Base-by-base conservation (phyloP, 2,888 invertebrate genomes). In the Metellina segmentata region DNA sequence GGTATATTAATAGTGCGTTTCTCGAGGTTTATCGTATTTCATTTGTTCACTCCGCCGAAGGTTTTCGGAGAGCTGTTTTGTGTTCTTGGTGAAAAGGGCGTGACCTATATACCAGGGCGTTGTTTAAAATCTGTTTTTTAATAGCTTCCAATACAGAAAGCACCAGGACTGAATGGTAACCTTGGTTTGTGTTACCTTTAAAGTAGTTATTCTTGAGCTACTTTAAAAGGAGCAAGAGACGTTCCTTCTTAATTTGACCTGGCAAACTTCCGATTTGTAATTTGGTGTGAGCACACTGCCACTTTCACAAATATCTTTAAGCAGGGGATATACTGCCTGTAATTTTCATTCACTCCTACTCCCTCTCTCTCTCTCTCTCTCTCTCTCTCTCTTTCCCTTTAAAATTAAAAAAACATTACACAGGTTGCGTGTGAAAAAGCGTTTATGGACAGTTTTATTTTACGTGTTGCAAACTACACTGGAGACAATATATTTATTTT, bases 61-160 rank as follows among this genome's bases (percentile, higher is more conserved):
- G 71, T 81, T 69, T 81, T 81, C n/a, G 20, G 48, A n/a, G 19
- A 81, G 81, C 48, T 81, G 48, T 69, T 81, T 81, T 81, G 61
- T 34, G 61, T 82, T 71, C 71, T 51, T 70, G 16, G 70, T 71
- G 49, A 8, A 71, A 82, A 72, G 82, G 82, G 75, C 82, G 89
- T 89, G 89, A 49, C 81, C 75, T 52, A 81, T 82, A 81, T 82
- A 82, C 52, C n/a, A 82, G 89, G 89, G 89, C 89, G 89, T 89
- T 75, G 89, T 89, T 89, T 81, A 49, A 70, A 81, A 75, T 82
- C 52, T 16, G 82, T 34, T 81, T 81, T 48, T 16, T 69, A 81
- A 81, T 81, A 52, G 77, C 49, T 77, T 77, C 19, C 34, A 19
- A 19, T 77, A 19, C 77, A 77, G 52, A 77, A 77, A 77, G 49